Percentiles rank a stretch among this genome's conserved stretches.
phyloP scores from a whole-genome alignment of 2,888 invertebrate genomes.

The Yponomeuta cagnagella region DNA sequence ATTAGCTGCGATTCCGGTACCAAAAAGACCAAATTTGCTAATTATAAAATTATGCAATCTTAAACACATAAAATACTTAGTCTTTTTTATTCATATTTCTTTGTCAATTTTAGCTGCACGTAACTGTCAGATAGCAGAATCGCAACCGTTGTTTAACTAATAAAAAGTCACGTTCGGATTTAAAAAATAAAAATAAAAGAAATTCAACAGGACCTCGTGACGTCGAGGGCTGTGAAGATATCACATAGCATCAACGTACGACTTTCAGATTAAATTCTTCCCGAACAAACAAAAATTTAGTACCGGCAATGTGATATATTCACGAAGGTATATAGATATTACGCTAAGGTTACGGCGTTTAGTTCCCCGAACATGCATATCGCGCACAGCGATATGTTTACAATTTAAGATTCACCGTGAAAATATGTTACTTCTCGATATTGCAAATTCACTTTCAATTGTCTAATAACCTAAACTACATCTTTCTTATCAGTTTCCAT shows the following conservation, averaged over 20 bases:
- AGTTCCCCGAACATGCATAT: not conserved
- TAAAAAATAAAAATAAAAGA: not conserved
- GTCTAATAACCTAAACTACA: too few relatives aligned
- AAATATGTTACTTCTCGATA: not conserved
- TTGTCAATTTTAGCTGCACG: too few relatives aligned
- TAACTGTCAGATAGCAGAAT: not conserved
- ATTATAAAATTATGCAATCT: too few relatives aligned
- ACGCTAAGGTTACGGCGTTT: not conserved
- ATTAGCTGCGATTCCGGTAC: too few relatives aligned
- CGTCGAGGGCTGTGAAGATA: conserved; percentile 24
- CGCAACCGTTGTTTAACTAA: not conserved
- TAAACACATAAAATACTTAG: too few relatives aligned
- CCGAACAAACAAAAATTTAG: conserved; percentile 50
- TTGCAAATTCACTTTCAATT: not conserved
- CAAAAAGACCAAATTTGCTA: too few relatives aligned
- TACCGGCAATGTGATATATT: conserved; percentile 62
- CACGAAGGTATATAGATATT: conserved; percentile 32
- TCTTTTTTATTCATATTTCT: too few relatives aligned
- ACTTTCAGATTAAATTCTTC: conserved; percentile 33
- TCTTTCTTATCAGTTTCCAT: too few relatives aligned
- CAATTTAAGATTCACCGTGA: not conserved
- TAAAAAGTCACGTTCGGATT: not conserved
- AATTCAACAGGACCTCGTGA: not conserved
- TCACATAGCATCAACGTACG: conserved; percentile 9
- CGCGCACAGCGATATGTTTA: not conserved